Evolutionary conservation across 2,888 invertebrate genomes (phyloP), one percentile per base, ranked within the genome.

Genomic region (Orthosia gracilis): DNA sequence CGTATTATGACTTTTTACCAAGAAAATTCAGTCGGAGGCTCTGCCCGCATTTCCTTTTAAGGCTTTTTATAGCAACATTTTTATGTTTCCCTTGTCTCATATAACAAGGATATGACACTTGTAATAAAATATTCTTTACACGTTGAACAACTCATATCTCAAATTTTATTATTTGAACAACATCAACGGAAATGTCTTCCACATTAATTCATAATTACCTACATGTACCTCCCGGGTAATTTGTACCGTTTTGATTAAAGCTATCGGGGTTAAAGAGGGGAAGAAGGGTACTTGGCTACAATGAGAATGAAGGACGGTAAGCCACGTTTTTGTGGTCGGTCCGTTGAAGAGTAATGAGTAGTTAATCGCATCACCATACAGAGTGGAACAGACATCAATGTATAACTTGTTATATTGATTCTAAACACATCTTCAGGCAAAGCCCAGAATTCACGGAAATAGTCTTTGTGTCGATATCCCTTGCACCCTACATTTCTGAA

Each of bases 61-160:
- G 31, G 31, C 5, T 31, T 31, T 31, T 31, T 9, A 40, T 40
- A 9, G 40, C 15, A 15, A 70, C 9, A 62, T 59, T 70, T 58
- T 63, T 76, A 64, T 59, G 55, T 45, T 54, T 47, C 13, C 11
- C 12, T 23, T 31, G 50, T 62, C 23, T 13, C 23, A 26, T 69
- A 59, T 65, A 65, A 64, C 58, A 49, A 64, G 77, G n/a, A 69
- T 64, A 70, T 31, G 47, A 50, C 17, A 18, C 49, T n/a, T 4
- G 31, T 73, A 59, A 52, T 73, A 59, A 73, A 54, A 23, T 68
- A 76, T 76, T 68, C 54, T 23, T n/a, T 15, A 21, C 45, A 65
- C 55, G 55, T 15, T 13, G 5, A 52, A 66, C 59, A 15, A 52
- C 17, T 65, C 55, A 31, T 52, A 31, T 40, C 23, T 68, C n/a